Percentiles rank a stretch among this genome's conserved stretches.
These are phyloP conservation scores for Chymomyza caudatula DNA, from an alignment of 2,888 invertebrate species.

Conservation along the genomic window DNA sequence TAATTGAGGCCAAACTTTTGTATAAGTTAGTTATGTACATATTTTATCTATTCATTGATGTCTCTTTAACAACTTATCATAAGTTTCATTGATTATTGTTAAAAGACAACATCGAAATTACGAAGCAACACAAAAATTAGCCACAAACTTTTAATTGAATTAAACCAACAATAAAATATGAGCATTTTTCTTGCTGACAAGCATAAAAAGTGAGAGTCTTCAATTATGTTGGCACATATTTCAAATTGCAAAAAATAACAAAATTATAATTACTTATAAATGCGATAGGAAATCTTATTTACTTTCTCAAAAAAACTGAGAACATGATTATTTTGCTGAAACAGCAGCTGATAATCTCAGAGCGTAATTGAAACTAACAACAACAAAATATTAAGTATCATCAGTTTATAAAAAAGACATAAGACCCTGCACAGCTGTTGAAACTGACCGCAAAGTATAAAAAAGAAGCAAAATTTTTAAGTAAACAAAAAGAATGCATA, in stretches of 20 bases:
- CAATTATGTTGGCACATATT: background rate
- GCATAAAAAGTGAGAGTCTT: background rate
- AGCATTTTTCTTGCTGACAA: background rate
- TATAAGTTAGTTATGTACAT: too few relatives aligned
- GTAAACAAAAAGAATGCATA: background rate
- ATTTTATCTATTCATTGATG: too few relatives aligned
- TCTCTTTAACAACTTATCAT: background rate
- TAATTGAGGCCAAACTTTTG: too few relatives aligned
- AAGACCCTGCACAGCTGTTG: background rate
- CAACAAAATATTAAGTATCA: background rate
- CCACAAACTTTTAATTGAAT: background rate
- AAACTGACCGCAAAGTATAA: background rate
- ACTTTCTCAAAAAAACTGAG: too few relatives aligned
- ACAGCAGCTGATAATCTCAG: too few relatives aligned
- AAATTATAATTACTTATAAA: background rate
- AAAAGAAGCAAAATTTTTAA: background rate
- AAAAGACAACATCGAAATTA: too few relatives aligned
- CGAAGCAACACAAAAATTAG: background rate
- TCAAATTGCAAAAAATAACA: background rate
- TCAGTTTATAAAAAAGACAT: too few relatives aligned
- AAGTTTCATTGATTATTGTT: background rate
- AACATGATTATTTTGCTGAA: background rate
- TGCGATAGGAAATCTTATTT: background rate
- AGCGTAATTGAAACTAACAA: background rate
- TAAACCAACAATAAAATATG: background rate